Percentiles rank a stretch among this genome's conserved stretches.
These are phyloP conservation scores for Andrena camellia DNA, from an alignment of 2,888 invertebrate species.

Conservation along the genomic window DNA sequence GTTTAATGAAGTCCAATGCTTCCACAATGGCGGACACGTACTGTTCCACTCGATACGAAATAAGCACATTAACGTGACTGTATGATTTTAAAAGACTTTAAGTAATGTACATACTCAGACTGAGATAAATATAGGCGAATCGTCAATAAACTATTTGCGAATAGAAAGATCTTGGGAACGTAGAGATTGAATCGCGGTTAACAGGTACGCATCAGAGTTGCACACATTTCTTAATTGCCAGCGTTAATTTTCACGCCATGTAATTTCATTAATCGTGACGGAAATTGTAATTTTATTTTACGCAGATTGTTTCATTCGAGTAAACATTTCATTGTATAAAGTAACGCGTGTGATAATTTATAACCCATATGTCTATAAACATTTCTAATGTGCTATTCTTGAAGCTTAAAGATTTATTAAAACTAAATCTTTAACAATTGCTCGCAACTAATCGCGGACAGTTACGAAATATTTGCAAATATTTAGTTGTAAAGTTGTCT, in stretches of 20 bases:
- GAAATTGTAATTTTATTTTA: neutral
- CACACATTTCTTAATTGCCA: neutral
- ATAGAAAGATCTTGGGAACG: neutral
- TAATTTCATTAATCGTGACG: neutral
- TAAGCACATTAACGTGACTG: conserved; percentile 9
- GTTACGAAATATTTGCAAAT: too few species aligned
- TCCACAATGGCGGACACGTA: conserved; percentile 48
- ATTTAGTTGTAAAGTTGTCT: too few species aligned
- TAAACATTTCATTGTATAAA: neutral
- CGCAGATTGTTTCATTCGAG: neutral
- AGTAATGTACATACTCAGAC: neutral
- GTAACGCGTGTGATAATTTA: too few species aligned
- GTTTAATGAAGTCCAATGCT: conserved; percentile 14
- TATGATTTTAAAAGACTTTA: conserved; percentile 5
- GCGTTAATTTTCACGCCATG: conserved; percentile 5
- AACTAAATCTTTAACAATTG: too few species aligned
- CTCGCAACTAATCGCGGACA: too few species aligned
- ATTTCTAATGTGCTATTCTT: too few species aligned
- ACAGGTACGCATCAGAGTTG: conserved; percentile 22
- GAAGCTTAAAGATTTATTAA: too few species aligned
- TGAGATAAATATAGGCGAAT: neutral
- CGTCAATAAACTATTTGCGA: neutral
- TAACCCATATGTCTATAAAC: too few species aligned
- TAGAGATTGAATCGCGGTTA: neutral
- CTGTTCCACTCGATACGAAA: conserved; percentile 2